Conservation (phyloP, 2,113 vertebrate genomes). For the Oncorhynchus mykiss region DNA sequence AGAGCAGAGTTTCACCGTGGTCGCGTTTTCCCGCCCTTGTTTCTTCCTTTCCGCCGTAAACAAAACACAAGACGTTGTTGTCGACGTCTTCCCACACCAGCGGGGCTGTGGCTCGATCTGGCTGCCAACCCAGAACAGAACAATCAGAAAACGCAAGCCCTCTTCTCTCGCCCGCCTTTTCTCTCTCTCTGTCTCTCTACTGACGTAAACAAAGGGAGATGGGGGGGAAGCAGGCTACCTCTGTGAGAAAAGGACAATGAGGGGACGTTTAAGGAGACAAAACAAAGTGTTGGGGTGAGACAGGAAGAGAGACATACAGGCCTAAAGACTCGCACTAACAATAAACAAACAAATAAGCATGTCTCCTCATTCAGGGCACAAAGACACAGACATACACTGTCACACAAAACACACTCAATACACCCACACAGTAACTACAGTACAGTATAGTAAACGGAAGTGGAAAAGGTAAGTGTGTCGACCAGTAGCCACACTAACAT, state of each 20-base stretch:
- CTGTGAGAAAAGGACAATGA: slow-evolving; percentile 71
- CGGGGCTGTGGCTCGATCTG: slow-evolving; percentile 53
- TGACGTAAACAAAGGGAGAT: slow-evolving; percentile 74
- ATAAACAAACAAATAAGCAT: slow-evolving; percentile 62
- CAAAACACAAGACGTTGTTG: slow-evolving; percentile 66
- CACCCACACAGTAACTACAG: not conserved
- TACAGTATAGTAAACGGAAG: slow-evolving; percentile 16
- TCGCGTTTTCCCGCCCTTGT: slow-evolving; percentile 63
- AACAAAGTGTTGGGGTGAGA: slow-evolving; percentile 71
- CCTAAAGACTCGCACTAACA: slow-evolving; percentile 61
- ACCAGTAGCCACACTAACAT: not conserved
- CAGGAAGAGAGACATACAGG: slow-evolving; percentile 63
- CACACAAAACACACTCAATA: not conserved
- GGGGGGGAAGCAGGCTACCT: slow-evolving; percentile 66
- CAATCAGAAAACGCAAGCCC: slow-evolving; percentile 71
- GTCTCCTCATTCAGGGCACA: slow-evolving; percentile 50
- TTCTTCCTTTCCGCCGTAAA: slow-evolving; percentile 68
- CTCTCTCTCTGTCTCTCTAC: slow-evolving; percentile 54
- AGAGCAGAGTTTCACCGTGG: slow-evolving; percentile 70
- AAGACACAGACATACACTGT: slow-evolving; percentile 20
- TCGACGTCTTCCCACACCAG: slow-evolving; percentile 70
- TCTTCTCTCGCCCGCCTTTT: slow-evolving; percentile 45
- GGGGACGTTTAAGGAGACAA: slow-evolving; percentile 73
- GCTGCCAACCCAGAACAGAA: slow-evolving; percentile 75
- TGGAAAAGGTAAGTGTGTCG: not conserved